phyloP scores from a whole-genome alignment of 2,113 vertebrate genomes.

The Morone saxatilis region DNA sequence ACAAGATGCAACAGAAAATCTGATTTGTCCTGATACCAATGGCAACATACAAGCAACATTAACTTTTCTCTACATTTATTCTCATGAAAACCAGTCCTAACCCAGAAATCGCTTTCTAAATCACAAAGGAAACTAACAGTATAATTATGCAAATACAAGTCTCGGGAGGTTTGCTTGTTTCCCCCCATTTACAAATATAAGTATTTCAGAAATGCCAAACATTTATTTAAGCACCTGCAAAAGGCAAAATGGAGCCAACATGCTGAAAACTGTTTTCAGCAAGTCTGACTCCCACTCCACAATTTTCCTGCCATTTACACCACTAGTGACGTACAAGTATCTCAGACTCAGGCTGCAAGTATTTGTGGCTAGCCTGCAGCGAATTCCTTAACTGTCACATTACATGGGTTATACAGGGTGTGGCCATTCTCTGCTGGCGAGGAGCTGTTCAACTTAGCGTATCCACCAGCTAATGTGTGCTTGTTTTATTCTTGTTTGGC shows the following conservation, averaged over 20 bases:
- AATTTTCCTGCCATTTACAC: conserved; percentile 57
- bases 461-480: conserved; percentile 20
- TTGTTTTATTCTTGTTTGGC: conserved; percentile 17
- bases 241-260: conserved; percentile 23
- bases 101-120: not conserved
- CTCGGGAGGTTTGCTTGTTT: not conserved
- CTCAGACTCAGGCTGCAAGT: conserved; percentile 72
- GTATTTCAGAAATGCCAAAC: conserved; percentile 40
- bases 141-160: not conserved
- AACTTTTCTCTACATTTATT: not conserved
- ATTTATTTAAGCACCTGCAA: conserved; percentile 33
- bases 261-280: conserved; percentile 41
- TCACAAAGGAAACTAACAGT: not conserved
- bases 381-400: conserved; percentile 79
- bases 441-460: not conserved
- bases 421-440: conserved; percentile 49
- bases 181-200: conserved; percentile 1
- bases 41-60: not conserved
- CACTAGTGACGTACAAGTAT: conserved; percentile 63
- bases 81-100: conserved; percentile 4
- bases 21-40: not conserved
- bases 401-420: conserved; percentile 71
- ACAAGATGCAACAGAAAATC: not conserved
- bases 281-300: conserved; percentile 9
- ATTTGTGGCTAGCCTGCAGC: conserved; percentile 80